Percentiles rank a stretch among this genome's conserved stretches.
phyloP scores from a whole-genome alignment of 1,140 invertebrate species.

The Aleiodes sp. region DNA sequence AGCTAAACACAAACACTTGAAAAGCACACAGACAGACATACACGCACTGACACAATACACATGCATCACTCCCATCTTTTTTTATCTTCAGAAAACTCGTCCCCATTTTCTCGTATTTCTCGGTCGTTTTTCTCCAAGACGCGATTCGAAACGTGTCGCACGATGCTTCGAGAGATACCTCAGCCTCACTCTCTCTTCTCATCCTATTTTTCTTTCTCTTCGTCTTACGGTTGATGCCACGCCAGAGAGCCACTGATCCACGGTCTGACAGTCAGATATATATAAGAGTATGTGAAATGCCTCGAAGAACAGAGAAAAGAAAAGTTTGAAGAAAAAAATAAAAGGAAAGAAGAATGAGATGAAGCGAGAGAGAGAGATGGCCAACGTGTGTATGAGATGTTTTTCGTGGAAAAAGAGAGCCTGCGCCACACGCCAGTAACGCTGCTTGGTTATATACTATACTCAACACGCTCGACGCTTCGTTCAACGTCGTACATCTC shows the following conservation, averaged over 20 bases:
- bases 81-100: not conserved
- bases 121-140: not conserved
- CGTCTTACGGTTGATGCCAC: not conserved
- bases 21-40: not conserved
- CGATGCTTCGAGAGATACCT: not conserved
- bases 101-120: not conserved
- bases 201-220: not conserved
- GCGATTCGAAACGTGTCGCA: not conserved
- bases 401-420: conserved; percentile 12
- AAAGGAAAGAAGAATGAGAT: too few species aligned
- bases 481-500: conserved; percentile 53
- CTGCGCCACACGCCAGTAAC: not conserved
- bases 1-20: not conserved
- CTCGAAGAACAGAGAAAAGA: not conserved
- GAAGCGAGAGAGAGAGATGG: not conserved
- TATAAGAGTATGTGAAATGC: not conserved
- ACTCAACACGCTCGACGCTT: conserved; percentile 5
- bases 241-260: not conserved
- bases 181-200: too few species aligned
- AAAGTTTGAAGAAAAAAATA: not conserved
- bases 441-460: not conserved
- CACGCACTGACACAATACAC: too few species aligned
- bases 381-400: conserved; percentile 16
- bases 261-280: not conserved
- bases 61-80: not conserved